Conservation (phyloP, 2,113 vertebrate species). For the Neodon shergylaensis region DNA sequence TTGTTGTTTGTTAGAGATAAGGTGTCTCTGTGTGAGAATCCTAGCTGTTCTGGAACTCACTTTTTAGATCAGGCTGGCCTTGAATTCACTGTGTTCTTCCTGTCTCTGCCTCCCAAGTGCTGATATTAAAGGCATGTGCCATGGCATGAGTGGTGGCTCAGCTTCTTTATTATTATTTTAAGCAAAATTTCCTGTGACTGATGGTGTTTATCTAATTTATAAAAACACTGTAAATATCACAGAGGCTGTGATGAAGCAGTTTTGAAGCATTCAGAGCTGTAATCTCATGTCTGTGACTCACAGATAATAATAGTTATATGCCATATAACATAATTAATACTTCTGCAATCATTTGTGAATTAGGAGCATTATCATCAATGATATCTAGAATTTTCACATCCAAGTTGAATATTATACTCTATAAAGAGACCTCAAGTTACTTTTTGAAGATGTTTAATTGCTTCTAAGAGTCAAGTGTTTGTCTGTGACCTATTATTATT, state of each 20-base stretch:
- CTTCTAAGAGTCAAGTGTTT: background rate
- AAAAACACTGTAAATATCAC: background rate
- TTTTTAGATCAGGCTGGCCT: no score
- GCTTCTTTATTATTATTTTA: background rate
- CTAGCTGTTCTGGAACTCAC: no score
- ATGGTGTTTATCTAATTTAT: background rate
- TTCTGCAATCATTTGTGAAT: background rate
- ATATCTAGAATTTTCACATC: background rate
- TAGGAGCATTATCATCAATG: background rate
- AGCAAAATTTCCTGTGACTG: background rate
- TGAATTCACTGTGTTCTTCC: background rate
- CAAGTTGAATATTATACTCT: background rate
- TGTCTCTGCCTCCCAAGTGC: background rate
- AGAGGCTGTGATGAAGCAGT: background rate
- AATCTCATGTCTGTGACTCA: background rate
- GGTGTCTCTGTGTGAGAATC: no score
- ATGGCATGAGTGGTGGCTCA: no score
- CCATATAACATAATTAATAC: background rate
- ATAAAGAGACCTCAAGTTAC: background rate
- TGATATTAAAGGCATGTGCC: background rate
- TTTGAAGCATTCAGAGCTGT: background rate
- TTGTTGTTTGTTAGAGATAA: no score
- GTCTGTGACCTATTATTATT: background rate
- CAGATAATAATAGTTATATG: background rate
- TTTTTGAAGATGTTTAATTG: background rate